Percentiles rank a stretch among this genome's conserved stretches.
Conservation (phyloP, 1,140 invertebrate genomes). For the Sipha flava region DNA sequence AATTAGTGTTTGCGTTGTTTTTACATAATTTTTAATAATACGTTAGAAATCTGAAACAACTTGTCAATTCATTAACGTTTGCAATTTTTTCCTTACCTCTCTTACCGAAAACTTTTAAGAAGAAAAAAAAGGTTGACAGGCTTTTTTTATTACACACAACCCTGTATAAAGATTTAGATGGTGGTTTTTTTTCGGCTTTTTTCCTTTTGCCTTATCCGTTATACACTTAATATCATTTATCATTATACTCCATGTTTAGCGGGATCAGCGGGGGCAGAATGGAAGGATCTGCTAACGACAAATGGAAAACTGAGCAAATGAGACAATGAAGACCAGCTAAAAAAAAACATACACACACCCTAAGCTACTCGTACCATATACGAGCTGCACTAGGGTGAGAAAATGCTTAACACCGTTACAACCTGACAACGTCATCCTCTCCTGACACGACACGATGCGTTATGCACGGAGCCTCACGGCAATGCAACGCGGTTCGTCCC, state of each 20-base stretch:
- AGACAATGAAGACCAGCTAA: constrained; percentile 1
- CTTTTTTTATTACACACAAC: not conserved
- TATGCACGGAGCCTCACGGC: too few species aligned
- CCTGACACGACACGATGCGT: too few species aligned
- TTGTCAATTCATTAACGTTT: constrained; percentile 5
- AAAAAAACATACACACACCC: not conserved
- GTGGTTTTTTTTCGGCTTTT: not conserved
- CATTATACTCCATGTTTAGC: constrained; percentile 3
- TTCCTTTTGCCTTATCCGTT: not conserved
- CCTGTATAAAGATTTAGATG: not conserved
- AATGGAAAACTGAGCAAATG: constrained; percentile 22
- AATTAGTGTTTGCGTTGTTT: not conserved
- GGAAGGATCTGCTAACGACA: constrained; percentile 19
- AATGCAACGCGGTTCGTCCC: too few species aligned
- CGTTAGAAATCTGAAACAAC: not conserved
- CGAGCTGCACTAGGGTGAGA: not conserved
- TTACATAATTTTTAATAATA: not conserved
- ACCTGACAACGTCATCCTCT: not conserved
- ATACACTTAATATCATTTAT: constrained; percentile 27
- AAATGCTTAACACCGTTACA: not conserved
- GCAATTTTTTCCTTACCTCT: not conserved
- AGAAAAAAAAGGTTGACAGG: constrained; percentile 7
- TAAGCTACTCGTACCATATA: not conserved
- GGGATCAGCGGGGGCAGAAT: not conserved
- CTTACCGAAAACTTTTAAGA: not conserved